phyloP scores from a whole-genome alignment of 2,113 vertebrate species.

The Ardeotis arabs region DNA sequence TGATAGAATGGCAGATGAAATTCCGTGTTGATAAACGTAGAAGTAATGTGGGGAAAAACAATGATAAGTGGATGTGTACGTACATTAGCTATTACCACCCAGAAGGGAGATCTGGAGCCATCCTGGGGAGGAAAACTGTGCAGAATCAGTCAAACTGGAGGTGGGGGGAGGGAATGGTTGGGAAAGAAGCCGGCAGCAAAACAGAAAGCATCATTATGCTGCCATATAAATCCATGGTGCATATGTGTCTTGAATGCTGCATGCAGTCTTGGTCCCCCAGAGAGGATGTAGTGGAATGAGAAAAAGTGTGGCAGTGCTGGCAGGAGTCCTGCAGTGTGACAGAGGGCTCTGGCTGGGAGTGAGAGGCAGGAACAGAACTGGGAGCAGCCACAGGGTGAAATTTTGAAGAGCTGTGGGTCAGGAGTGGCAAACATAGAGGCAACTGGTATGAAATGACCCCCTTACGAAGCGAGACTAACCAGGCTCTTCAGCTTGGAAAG shows the following conservation, averaged over 20 bases:
- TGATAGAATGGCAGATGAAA: constrained; percentile 48
- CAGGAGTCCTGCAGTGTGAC: neutral
- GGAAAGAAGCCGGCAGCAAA: constrained; percentile 57
- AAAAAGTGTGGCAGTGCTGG: constrained; percentile 12
- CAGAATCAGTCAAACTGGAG: constrained; percentile 25
- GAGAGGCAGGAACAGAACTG: neutral
- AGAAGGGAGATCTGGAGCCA: constrained; percentile 49
- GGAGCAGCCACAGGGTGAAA: neutral
- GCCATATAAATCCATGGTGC: constrained; percentile 29
- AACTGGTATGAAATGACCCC: neutral
- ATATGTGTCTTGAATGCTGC: constrained; percentile 31
- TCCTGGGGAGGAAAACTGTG: constrained; percentile 35
- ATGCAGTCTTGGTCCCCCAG: neutral
- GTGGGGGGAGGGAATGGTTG: constrained; percentile 8
- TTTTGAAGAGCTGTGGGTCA: neutral
- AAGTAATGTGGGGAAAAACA: constrained; percentile 8
- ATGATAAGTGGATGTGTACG: neutral
- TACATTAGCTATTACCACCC: constrained; percentile 49
- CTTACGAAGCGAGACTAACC: neutral
- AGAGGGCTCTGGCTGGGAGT: neutral
- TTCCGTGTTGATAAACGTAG: constrained; percentile 8
- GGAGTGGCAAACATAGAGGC: neutral
- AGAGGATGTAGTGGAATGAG: constrained; percentile 5
- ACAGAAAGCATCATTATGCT: constrained; percentile 67
- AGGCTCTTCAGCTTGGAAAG: neutral